Percentiles rank a stretch among this genome's conserved stretches.
Evolutionary conservation across 2,888 invertebrate genomes (phyloP).

Genomic region (Schrankia costaestrigalis): DNA sequence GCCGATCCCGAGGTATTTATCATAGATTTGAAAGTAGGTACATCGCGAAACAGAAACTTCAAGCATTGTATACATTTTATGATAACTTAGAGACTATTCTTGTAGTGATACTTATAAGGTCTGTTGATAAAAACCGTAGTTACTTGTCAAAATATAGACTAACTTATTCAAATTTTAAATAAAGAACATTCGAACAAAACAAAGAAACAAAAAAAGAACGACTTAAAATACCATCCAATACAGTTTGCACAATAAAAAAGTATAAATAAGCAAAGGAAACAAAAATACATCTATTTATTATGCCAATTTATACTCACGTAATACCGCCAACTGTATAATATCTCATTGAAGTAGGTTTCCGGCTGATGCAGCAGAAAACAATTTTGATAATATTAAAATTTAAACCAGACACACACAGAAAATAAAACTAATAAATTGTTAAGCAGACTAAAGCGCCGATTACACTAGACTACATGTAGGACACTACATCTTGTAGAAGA

Average conservation of each 20-base stretch:
- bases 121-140: not conserved
- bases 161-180: not conserved
- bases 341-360: conserved; percentile 74
- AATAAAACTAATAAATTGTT: not conserved
- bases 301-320: conserved; percentile 61
- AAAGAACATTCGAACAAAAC: conserved; percentile 1
- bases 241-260: conserved; percentile 22
- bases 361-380: conserved; percentile 66
- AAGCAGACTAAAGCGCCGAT: no score
- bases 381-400: conserved; percentile 32
- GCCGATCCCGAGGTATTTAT: no score
- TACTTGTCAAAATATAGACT: not conserved
- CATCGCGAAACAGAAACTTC: no score
- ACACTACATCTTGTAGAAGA: no score
- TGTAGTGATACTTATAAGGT: no score
- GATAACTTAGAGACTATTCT: no score
- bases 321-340: conserved; percentile 71
- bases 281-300: conserved; percentile 19
- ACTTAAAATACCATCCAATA: conserved; percentile 47
- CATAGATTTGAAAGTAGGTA: no score
- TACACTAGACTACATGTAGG: no score
- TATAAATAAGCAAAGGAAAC: conserved; percentile 26
- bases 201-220: conserved; percentile 6
- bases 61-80: no score
- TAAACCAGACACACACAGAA: conserved; percentile 3